Evolutionary conservation across 2,888 invertebrate genomes (phyloP).

Genomic region (Tipula vernalis): DNA sequence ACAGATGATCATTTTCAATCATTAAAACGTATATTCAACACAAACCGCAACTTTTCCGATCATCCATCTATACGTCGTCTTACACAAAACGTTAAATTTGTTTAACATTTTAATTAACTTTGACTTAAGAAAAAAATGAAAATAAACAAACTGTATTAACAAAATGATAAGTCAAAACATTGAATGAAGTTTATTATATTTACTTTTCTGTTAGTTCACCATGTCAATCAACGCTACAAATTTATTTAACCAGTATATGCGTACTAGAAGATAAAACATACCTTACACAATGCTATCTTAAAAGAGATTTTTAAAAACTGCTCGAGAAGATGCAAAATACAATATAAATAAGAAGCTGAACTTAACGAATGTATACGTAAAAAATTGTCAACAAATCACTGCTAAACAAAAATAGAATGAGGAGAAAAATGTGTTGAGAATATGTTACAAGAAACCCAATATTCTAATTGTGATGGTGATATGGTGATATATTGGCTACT

Average conservation of each 20-base stretch:
- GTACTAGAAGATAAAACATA: background rate
- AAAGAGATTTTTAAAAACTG: background rate
- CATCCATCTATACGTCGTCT: background rate
- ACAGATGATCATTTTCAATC: background rate
- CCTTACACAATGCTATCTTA: background rate
- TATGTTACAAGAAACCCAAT: too few species aligned
- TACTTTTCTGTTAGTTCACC: background rate
- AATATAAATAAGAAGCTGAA: background rate
- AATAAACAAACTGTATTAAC: background rate
- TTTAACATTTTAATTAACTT: background rate
- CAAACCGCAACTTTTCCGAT: background rate
- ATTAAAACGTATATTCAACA: background rate
- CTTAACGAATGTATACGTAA: background rate
- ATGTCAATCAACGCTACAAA: background rate
- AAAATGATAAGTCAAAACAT: background rate
- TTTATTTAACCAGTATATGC: background rate
- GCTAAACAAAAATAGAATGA: too few species aligned
- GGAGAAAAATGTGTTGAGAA: too few species aligned
- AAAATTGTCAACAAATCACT: too few species aligned
- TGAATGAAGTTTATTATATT: background rate
- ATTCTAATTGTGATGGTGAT: too few species aligned
- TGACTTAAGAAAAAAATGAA: background rate
- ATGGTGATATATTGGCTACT: too few species aligned
- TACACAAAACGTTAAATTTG: background rate
- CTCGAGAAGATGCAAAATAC: background rate